These are phyloP conservation scores for Drosophila orosa DNA, from an alignment of 1,140 invertebrate species.

Conservation along the genomic window DNA sequence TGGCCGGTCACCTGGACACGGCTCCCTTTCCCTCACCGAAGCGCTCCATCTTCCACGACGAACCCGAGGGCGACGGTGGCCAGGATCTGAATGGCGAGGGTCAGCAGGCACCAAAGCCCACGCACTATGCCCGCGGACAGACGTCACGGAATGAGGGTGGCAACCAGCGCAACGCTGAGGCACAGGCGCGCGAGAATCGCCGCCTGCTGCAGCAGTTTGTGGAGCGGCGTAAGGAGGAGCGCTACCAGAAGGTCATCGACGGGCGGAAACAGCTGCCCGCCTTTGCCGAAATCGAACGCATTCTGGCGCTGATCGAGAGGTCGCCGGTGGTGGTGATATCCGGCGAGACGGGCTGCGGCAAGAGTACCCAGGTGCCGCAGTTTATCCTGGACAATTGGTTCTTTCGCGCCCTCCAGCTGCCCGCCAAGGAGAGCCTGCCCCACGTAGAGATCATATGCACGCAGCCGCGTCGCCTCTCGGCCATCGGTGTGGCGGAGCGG, in stretches of 20 bases:
- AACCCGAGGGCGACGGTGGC: conserved; percentile 22
- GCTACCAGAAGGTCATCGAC: conserved; percentile 88
- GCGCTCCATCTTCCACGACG: conserved; percentile 73
- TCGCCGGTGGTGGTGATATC: conserved; percentile 91
- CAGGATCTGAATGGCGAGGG: conserved; percentile 6
- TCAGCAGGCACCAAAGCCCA: conserved; percentile 72
- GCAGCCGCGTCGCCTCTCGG: conserved; percentile 96
- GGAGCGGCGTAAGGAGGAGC: conserved; percentile 86
- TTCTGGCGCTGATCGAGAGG: conserved; percentile 87
- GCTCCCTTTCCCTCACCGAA: conserved; percentile 86
- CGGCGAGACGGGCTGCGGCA: conserved; percentile 95
- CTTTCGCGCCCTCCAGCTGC: conserved; percentile 49
- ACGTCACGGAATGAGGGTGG: conserved; percentile 84
- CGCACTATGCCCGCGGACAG: conserved; percentile 87
- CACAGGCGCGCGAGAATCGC: conserved; percentile 86
- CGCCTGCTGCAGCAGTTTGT: conserved; percentile 86
- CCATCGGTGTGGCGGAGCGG: conserved; percentile 95
- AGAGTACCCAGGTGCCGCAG: conserved; percentile 96
- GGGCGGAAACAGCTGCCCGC: conserved; percentile 88
- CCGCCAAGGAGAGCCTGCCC: conserved; percentile 45
- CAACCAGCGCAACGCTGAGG: conserved; percentile 85
- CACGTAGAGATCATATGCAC: conserved; percentile 92
- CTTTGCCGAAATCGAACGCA: conserved; percentile 87
- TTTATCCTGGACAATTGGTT: conserved; percentile 94
- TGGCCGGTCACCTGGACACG: conserved; percentile 86